Evolutionary conservation across 1,140 invertebrate genomes (phyloP), one percentile per base, ranked within the genome.

Genomic region (Drosophila cardini): DNA sequence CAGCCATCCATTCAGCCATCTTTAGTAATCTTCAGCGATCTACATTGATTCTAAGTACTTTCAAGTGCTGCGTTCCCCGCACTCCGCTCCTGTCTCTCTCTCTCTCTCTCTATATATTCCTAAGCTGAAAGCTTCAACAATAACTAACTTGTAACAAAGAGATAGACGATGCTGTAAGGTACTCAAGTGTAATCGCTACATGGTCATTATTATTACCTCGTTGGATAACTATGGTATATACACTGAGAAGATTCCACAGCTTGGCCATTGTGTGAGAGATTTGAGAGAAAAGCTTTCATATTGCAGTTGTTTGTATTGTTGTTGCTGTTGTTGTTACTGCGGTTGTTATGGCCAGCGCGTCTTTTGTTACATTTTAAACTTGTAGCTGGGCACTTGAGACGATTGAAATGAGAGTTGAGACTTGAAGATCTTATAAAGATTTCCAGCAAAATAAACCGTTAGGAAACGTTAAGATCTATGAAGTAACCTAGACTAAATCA

Each of bases 141-240:
- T 67, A 76, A 65, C 76, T 57, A 62, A 78, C 36, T 63, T 34
- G n/a, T 63, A 70, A 74, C 65, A 74, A 74, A 50, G 65, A 72
- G 21, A 26, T 26, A 26, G 34, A 38, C 61, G 71, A 75, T 62
- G 61, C 58, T 58, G 36, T 45, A 46, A 65, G 69, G 79, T 85
- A 87, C 65, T 76, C 84, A 70, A 87, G 84, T 86, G 83, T 86
- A 86, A 86, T 86, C 79, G 84, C 83, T 79, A 87, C 84, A 83
- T 73, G 83, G 83, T 89, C 83, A 83, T 86, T 89, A 87, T 86
- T 79, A 83, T 86, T 87, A 83, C 83, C 83, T 87, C 72, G 76
- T 84, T 38, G 75, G 76, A 79, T 87, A 86, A 83, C 21, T 26
- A 26, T 26, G 21, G 68, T 83, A 83, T 83, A 83, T 76, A 82